These are phyloP conservation scores for Galeruca laticollis DNA, from an alignment of 2,888 invertebrate species.

Conservation along the genomic window DNA sequence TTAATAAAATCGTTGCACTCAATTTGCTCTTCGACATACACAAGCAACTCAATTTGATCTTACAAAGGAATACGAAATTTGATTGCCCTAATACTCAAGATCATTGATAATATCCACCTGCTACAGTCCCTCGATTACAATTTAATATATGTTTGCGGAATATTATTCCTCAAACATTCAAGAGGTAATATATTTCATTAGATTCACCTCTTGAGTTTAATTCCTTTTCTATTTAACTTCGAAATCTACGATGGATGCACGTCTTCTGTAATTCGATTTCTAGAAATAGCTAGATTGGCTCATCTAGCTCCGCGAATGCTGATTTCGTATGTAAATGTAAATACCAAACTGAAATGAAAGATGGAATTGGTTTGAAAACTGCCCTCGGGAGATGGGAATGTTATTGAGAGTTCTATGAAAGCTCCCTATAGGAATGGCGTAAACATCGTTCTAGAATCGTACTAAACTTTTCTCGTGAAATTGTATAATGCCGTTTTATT, in stretches of 20 bases:
- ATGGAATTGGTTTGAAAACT: slow-evolving; percentile 47
- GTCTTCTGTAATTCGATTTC: slow-evolving; percentile 42
- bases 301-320: slow-evolving; percentile 40
- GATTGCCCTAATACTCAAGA: not conserved
- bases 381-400: slow-evolving; percentile 45
- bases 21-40: too few relatives aligned
- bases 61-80: too few relatives aligned
- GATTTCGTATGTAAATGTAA: slow-evolving; percentile 46
- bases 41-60: too few relatives aligned
- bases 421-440: slow-evolving; percentile 20
- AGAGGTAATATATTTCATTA: not conserved
- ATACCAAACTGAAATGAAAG: slow-evolving; percentile 46
- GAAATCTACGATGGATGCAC: slow-evolving; percentile 28
- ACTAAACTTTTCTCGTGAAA: slow-evolving; percentile 20
- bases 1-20: too few relatives aligned
- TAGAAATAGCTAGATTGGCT: slow-evolving; percentile 47
- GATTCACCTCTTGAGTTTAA: slow-evolving; percentile 14
- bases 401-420: slow-evolving; percentile 38
- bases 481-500: slow-evolving; percentile 22
- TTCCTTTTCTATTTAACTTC: slow-evolving; percentile 40
- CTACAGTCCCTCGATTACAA: too few relatives aligned
- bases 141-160: not conserved
- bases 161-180: not conserved
- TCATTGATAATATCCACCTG: not conserved
- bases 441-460: slow-evolving; percentile 31